Evolutionary conservation across 92 coral and sea anemone genomes (phyloP), one percentile per base, ranked within the genome.

Genomic region (Epizoanthus illoricatus): DNA sequence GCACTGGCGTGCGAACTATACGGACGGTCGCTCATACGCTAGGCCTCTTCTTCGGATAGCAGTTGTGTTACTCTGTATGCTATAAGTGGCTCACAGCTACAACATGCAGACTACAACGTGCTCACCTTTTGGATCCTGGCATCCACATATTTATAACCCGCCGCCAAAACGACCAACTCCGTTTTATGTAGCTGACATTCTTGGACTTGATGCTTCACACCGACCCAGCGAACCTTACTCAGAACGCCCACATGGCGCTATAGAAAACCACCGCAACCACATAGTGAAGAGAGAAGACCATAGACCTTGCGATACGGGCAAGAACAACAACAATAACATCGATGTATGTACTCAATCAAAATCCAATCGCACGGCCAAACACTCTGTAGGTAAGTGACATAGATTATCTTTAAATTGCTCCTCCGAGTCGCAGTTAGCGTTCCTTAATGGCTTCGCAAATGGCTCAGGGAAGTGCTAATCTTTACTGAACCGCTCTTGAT

Each of bases 141-240:
- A 97, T 89, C 92, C 90, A 36, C 99, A 97, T 84, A 85, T 97
- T 71, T 97, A 97, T 80, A 88, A 92, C 43, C 89, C 72, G 76
- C 97, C 97, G 39, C 98, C 99, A 47, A 92, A 89, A 57, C 89
- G 86, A 73, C 99, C 98, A 33, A 97, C 99, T 33, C 97, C 99
- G 62, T 93, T 94, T 76, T 97, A 94, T 85, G 93, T 97, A 56
- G 99, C 95, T 15, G 93, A 96, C 40, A 97, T 97, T 55, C 92
- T 97, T 52, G 99, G 94, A 13, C 91, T 97, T 41, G 91, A 91
- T 59, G 70, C 98, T 60, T 87, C 90, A 60, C 93, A 90, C 71
- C 84, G 81, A 79, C 92, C 94, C 63, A 78, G 59, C 79, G 57
- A 67, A 33, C 58, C 73, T 55, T 71, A 23, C 71, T 60, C 33